Evolutionary conservation across 53 echinoderm and acorn worm species (phyloP).

Genomic region (Paracentrotus lividus): DNA sequence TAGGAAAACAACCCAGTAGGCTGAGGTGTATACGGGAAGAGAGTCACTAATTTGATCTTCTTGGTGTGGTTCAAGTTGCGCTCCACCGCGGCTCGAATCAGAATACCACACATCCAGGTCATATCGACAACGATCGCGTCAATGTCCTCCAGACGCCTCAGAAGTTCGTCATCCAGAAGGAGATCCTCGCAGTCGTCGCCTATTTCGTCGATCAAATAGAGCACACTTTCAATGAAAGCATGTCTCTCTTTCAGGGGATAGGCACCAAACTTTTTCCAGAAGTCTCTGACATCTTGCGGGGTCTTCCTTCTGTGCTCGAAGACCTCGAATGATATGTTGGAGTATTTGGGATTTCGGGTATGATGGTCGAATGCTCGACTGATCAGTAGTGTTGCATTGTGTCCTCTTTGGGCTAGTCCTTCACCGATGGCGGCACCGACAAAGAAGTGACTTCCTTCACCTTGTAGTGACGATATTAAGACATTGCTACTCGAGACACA

Average conservation of each 20-base stretch:
- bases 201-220: background rate
- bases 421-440: conserved; percentile 70
- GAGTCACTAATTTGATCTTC: conserved; percentile 37
- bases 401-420: conserved; percentile 59
- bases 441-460: conserved; percentile 73
- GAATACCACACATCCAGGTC: conserved; percentile 65
- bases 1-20: background rate
- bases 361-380: conserved; percentile 71
- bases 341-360: conserved; percentile 56
- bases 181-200: conserved; percentile 63
- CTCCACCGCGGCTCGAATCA: conserved; percentile 47
- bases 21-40: background rate
- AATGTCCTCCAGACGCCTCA: conserved; percentile 49
- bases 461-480: conserved; percentile 17
- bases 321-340: conserved; percentile 64
- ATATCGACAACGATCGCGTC: conserved; percentile 74
- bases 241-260: background rate
- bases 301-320: conserved; percentile 48
- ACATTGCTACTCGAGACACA: background rate
- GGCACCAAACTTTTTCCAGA: background rate
- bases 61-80: conserved; percentile 67
- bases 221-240: background rate
- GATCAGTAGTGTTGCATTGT: conserved; percentile 70
- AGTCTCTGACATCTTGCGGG: conserved; percentile 14
- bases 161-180: conserved; percentile 54